phyloP scores from a whole-genome alignment of 2,113 vertebrate species.

The Dipodomys ordii region DNA sequence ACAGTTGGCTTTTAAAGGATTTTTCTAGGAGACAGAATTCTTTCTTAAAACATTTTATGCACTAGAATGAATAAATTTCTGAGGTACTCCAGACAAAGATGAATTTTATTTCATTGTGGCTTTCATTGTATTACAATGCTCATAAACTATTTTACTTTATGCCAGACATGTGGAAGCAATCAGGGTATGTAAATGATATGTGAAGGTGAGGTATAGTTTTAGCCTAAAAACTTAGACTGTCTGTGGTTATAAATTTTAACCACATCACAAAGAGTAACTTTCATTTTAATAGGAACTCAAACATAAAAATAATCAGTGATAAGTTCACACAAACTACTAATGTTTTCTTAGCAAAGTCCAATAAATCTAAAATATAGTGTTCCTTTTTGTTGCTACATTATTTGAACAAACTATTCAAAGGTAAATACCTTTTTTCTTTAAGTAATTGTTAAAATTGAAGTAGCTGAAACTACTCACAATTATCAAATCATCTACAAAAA shows the following conservation, averaged over 20 bases:
- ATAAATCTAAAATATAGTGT: constrained; percentile 65
- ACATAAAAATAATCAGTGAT: constrained; percentile 68
- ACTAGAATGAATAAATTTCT: constrained; percentile 71
- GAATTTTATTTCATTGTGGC: constrained; percentile 84
- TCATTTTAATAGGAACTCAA: constrained; percentile 71
- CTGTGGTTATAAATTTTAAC: constrained; percentile 83
- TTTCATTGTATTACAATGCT: constrained; percentile 83
- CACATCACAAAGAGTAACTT: constrained; percentile 73
- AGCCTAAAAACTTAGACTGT: constrained; percentile 81
- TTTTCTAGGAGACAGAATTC: constrained; percentile 76
- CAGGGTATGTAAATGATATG: constrained; percentile 86
- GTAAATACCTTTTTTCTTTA: constrained; percentile 46
- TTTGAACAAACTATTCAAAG: constrained; percentile 32
- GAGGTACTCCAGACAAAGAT: constrained; percentile 78
- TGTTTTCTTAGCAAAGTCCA: constrained; percentile 71
- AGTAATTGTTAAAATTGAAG: constrained; percentile 38
- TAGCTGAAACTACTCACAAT: constrained; percentile 17
- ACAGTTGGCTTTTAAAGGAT: constrained; percentile 72
- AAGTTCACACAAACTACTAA: constrained; percentile 55
- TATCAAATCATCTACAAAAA: constrained; percentile 15
- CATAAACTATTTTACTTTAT: constrained; percentile 85
- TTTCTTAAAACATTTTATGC: constrained; percentile 72
- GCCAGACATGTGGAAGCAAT: constrained; percentile 89
- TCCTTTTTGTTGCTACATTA: constrained; percentile 42
- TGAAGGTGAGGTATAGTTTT: constrained; percentile 84